phyloP scores from a whole-genome alignment of 37 sponge, comb jelly and placozoan genomes.

The Corticium candelabrum region DNA sequence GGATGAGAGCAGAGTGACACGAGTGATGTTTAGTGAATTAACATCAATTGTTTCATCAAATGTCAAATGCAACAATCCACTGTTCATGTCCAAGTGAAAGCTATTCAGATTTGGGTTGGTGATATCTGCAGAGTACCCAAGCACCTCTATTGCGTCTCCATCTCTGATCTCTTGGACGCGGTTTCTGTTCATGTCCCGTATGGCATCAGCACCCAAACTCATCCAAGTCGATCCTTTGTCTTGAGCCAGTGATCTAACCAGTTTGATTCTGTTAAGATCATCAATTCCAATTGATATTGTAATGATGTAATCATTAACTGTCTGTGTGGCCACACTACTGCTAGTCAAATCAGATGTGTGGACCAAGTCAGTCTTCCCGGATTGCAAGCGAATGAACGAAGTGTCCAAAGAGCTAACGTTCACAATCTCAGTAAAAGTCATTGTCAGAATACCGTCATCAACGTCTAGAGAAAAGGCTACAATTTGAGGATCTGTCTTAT shows the following conservation, averaged over 20 bases:
- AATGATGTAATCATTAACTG: conserved; percentile 1
- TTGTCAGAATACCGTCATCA: conserved; percentile 31
- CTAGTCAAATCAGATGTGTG: not conserved
- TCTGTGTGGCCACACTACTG: not conserved
- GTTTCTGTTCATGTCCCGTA: conserved; percentile 54
- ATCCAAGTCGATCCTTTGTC: conserved; percentile 35
- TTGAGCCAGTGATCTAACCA: conserved; percentile 34
- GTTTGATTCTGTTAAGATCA: conserved; percentile 74
- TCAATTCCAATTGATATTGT: conserved; percentile 31
- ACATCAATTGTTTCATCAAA: conserved; percentile 84
- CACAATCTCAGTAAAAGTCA: conserved; percentile 71
- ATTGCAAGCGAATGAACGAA: not conserved
- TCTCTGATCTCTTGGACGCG: not conserved
- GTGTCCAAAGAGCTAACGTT: conserved; percentile 35
- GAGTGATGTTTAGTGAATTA: conserved; percentile 23
- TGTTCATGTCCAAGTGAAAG: conserved; percentile 71
- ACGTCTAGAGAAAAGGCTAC: conserved; percentile 32
- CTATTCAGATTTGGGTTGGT: conserved; percentile 31
- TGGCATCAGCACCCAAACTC: conserved; percentile 28
- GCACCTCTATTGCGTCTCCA: not conserved
- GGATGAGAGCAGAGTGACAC: conserved; percentile 28
- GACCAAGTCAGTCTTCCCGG: not conserved
- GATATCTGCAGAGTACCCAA: not conserved
- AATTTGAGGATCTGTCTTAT: conserved; percentile 27
- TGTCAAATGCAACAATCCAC: conserved; percentile 36